Conservation (phyloP, 2,797 vertebrate genomes). For the Urosaurus nigricauda region DNA sequence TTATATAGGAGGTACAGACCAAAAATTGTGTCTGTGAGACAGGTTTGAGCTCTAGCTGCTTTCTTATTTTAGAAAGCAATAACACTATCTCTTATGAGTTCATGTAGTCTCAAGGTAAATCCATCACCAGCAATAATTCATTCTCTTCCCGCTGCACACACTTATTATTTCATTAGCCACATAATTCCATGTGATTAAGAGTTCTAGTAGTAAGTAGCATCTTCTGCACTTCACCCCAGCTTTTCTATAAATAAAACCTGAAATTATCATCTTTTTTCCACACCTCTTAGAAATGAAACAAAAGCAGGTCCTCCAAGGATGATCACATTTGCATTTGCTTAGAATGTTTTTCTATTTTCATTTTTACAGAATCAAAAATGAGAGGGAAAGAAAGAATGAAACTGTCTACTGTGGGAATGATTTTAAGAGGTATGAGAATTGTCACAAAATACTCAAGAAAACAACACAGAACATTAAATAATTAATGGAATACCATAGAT, state of each 20-base stretch:
- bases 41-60: not conserved
- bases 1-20: not conserved
- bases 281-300: not conserved
- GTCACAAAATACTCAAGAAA: not conserved
- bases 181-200: conserved; percentile 35
- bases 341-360: not conserved
- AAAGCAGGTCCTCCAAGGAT: not conserved
- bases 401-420: not conserved
- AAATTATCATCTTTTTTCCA: not conserved
- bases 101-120: conserved; percentile 10
- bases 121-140: conserved; percentile 13
- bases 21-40: not conserved
- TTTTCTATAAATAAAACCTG: conserved; percentile 7
- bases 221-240: conserved; percentile 24
- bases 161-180: not conserved
- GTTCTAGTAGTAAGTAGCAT: conserved; percentile 26
- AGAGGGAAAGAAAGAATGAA: too few species aligned
- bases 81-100: conserved; percentile 10
- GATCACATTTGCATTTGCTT: not conserved
- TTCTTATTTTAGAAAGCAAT: conserved; percentile 30
- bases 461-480: not conserved
- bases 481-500: not conserved
- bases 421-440: not conserved
- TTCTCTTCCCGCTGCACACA: conserved; percentile 21
- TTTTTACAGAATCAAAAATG: not conserved